Evolutionary conservation across 2,113 vertebrate species (phyloP), one percentile per base, ranked within the genome.

Genomic region (Psittacus erithacus): DNA sequence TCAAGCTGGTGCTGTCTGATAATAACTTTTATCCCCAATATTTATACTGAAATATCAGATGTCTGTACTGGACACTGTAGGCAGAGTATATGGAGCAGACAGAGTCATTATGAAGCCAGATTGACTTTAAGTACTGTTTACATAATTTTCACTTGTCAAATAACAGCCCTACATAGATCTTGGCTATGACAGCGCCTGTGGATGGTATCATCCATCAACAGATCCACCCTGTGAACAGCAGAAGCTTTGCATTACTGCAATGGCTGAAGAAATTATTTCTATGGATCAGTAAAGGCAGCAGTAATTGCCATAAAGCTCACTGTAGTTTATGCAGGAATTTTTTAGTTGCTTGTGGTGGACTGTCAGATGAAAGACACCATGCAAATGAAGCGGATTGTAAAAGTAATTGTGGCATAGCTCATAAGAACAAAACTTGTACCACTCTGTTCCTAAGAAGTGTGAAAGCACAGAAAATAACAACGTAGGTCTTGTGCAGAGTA

Each of bases 111-210:
- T 78, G 81, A 93, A 79, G 83, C 77, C 91, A 92, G 95, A 91
- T 55, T 93, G 94, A 89, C 74, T 92, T 75, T 92, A 84, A 93
- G 91, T 75, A 78, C 86, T 79, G 94, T 95, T 96, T 93, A 95
- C 91, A 87, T 95, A 87, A 95, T 96, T 95, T 95, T 95, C 93
- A 64, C 93, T 95, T 93, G 93, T 97, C 94, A 95, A 84, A 71
- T 91, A 93, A 92, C 93, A 95, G 77, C 86, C 74, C 52, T 75
- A 25, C 94, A 95, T 92, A 93, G 95, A 95, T 95, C 91, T 92
- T 38, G 65, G 13, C 74, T 52, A 11, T 92, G 94, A 86, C 91
- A 84, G 89, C 0, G 10, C 81, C 86, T 52, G 91, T 91, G 95
- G 77, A 97, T 86, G 93, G 62, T 65, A 29, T 84, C 93, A 95